Percentiles rank a stretch among this genome's conserved stretches.
These are phyloP conservation scores for Myotis daubentonii DNA, from an alignment of 2,797 vertebrate species.

Conservation along the genomic window DNA sequence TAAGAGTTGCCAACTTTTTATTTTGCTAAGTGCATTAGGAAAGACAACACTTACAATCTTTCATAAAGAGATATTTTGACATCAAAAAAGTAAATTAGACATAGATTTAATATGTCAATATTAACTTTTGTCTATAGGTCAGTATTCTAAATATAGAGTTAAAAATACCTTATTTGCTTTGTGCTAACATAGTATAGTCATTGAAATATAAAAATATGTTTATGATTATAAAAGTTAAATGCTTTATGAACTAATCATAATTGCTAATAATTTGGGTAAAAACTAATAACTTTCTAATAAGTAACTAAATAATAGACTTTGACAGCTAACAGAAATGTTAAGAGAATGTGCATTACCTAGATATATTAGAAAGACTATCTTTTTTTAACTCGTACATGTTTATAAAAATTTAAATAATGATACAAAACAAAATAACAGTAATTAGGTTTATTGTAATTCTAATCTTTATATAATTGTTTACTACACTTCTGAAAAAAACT, in stretches of 20 bases:
- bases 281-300: neutral
- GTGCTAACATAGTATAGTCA: neutral
- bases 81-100: neutral
- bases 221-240: constrained; percentile 25
- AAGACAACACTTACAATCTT: neutral
- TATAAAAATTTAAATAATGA: constrained; percentile 38
- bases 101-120: constrained; percentile 17
- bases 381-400: neutral
- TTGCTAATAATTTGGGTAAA: constrained; percentile 18
- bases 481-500: neutral
- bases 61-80: constrained; percentile 12
- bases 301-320: constrained; percentile 15
- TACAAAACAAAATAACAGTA: neutral
- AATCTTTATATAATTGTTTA: neutral
- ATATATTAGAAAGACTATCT: neutral
- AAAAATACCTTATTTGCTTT: neutral
- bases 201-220: neutral
- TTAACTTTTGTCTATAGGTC: neutral
- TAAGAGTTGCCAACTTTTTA: neutral
- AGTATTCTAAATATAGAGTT: neutral
- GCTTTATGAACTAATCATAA: constrained; percentile 1
- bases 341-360: constrained; percentile 14
- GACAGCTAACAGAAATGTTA: neutral
- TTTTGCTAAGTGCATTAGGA: neutral
- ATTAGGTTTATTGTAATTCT: neutral